A percentile compares a stretch with the other conserved stretches of the same genome.
phyloP scores from a whole-genome alignment of 2,888 invertebrate genomes.

The Lagria hirta region DNA sequence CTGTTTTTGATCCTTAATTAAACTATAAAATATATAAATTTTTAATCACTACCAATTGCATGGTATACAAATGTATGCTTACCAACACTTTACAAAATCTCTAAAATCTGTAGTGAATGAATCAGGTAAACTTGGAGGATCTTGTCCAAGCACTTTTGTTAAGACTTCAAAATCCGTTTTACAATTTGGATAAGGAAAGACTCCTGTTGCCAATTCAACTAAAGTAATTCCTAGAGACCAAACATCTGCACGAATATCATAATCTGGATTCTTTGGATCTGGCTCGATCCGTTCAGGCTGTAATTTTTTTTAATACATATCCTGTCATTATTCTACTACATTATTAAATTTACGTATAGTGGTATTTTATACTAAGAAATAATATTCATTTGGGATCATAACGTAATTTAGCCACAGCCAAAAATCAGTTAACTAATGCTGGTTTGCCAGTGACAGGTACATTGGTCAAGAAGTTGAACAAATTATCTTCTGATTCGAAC shows the following conservation, averaged over 20 bases:
- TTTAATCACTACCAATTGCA: conserved; percentile 2
- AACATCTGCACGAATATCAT: conserved; percentile 98
- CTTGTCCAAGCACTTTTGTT: conserved; percentile 83
- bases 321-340: too few species aligned
- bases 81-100: conserved; percentile 90
- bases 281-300: conserved; percentile 97
- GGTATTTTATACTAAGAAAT: too few species aligned
- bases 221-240: conserved; percentile 98
- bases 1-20: conserved; percentile 90
- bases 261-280: conserved; percentile 89
- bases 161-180: conserved; percentile 98
- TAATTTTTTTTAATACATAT: conserved; percentile 32
- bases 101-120: conserved; percentile 85
- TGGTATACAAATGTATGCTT: conserved; percentile 44
- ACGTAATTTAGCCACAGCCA: too few species aligned
- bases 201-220: conserved; percentile 95
- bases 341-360: too few species aligned
- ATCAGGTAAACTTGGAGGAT: conserved; percentile 81
- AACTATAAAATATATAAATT: conserved; percentile 58
- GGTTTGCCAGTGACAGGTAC: too few species aligned
- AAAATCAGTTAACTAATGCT: too few species aligned
- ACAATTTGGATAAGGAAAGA: conserved; percentile 92
- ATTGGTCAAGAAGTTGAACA: too few species aligned
- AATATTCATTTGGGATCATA: too few species aligned
- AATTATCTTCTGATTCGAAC: too few species aligned